Conservation (phyloP, 2,888 invertebrate genomes). For the Lathronympha strigana region DNA sequence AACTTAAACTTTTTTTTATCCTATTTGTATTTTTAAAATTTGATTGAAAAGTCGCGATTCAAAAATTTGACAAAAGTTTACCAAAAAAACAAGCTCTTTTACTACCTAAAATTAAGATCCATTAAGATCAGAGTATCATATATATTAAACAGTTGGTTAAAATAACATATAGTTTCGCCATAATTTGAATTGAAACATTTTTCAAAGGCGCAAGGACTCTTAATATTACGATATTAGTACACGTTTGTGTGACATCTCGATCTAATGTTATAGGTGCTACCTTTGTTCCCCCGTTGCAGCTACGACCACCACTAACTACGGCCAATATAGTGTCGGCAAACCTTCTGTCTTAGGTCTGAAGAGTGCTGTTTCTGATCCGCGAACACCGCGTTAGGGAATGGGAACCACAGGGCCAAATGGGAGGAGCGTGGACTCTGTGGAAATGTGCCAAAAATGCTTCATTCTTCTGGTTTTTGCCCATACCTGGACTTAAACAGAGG, state of each 20-base stretch:
- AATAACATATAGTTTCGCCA: no score
- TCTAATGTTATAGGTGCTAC: slow-evolving; percentile 32
- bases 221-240: slow-evolving; percentile 19
- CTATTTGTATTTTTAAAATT: no score
- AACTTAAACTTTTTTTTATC: no score
- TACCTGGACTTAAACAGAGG: not conserved
- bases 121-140: no score
- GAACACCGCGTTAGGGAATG: slow-evolving; percentile 85
- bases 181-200: no score
- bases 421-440: slow-evolving; percentile 84
- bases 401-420: slow-evolving; percentile 85
- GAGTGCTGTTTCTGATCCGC: slow-evolving; percentile 79
- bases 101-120: no score
- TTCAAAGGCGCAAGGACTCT: no score
- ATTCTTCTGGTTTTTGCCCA: slow-evolving; percentile 1
- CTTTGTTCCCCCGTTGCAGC: slow-evolving; percentile 27
- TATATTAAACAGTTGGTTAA: no score
- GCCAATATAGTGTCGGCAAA: slow-evolving; percentile 57
- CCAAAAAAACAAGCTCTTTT: no score
- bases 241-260: slow-evolving; percentile 2
- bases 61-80: no score
- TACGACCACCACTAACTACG: slow-evolving; percentile 40
- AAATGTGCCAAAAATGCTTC: slow-evolving; percentile 52
- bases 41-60: no score
- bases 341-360: slow-evolving; percentile 79